Percentiles rank a stretch among this genome's conserved stretches.
phyloP scores from a whole-genome alignment of 2,113 vertebrate genomes.

The Scalopus aquaticus region DNA sequence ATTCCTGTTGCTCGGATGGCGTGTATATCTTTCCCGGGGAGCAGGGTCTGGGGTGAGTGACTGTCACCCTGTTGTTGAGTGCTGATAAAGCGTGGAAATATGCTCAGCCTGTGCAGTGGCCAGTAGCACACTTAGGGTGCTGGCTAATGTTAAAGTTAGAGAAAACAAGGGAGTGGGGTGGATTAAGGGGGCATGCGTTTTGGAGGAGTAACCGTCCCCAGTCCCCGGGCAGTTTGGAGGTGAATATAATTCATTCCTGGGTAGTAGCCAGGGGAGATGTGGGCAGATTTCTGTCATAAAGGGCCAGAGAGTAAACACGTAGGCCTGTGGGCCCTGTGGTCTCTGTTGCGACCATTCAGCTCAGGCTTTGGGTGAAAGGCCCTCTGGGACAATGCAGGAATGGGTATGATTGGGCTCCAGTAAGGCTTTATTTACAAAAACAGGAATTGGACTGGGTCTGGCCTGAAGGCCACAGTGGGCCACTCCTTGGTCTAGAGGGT shows the following conservation, averaged over 20 bases:
- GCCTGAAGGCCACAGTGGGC: neutral
- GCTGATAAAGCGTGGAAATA: neutral
- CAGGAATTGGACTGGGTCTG: neutral
- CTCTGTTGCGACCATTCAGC: neutral
- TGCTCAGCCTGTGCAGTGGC: neutral
- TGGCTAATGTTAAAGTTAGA: neutral
- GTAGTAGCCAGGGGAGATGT: no score
- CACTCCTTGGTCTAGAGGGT: neutral
- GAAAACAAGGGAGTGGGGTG: neutral
- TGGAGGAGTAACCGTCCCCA: neutral
- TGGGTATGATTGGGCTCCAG: neutral
- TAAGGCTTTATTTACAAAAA: neutral
- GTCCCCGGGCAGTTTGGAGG: neutral
- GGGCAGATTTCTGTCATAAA: neutral
- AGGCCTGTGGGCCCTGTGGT: accelerated
- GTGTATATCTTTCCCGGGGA: neutral
- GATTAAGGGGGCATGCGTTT: no score
- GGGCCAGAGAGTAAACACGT: neutral
- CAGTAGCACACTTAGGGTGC: accelerated
- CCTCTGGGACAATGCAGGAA: no score
- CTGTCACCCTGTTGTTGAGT: neutral
- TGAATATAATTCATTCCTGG: neutral
- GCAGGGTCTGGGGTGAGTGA: neutral
- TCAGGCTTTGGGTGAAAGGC: neutral
- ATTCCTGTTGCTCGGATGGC: neutral